phyloP scores from a whole-genome alignment of 2,888 invertebrate species.

The Alitta virens region DNA sequence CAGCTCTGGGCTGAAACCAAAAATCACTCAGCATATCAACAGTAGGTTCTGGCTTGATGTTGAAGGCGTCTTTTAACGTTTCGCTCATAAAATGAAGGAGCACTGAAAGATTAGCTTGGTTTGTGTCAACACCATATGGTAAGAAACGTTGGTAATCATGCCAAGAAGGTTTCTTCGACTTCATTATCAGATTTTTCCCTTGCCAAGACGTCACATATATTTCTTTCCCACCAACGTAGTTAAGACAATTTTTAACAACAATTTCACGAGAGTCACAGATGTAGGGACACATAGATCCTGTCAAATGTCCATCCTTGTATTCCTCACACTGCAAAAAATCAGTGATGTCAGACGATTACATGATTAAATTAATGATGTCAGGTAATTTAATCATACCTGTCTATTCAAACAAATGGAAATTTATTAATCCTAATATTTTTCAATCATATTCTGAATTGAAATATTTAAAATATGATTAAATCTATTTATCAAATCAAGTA shows the following conservation, averaged over 20 bases:
- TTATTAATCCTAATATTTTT: no score
- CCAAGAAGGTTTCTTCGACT: constrained; percentile 17
- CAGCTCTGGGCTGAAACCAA: not conserved
- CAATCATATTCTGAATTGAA: no score
- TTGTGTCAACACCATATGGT: not conserved
- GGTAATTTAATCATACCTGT: no score
- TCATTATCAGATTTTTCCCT: constrained; percentile 17
- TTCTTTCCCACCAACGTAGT: constrained; percentile 65
- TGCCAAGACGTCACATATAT: constrained; percentile 30
- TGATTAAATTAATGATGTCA: no score
- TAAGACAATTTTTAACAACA: constrained; percentile 64
- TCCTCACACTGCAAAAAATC: constrained; percentile 40
- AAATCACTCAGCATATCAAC: not conserved
- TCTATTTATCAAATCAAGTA: no score
- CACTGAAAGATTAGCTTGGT: not conserved
- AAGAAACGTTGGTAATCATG: constrained; percentile 13
- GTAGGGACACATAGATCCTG: constrained; percentile 67
- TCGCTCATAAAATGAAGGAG: constrained; percentile 21
- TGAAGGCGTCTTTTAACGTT: constrained; percentile 17
- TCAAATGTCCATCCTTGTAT: constrained; percentile 61
- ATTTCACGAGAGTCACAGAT: constrained; percentile 63
- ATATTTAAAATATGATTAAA: no score
- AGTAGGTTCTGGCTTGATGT: constrained; percentile 17
- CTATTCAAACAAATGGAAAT: no score
- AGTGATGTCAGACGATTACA: no score